phyloP scores from a whole-genome alignment of 2,888 invertebrate species.

The Eupeodes latifasciatus region DNA sequence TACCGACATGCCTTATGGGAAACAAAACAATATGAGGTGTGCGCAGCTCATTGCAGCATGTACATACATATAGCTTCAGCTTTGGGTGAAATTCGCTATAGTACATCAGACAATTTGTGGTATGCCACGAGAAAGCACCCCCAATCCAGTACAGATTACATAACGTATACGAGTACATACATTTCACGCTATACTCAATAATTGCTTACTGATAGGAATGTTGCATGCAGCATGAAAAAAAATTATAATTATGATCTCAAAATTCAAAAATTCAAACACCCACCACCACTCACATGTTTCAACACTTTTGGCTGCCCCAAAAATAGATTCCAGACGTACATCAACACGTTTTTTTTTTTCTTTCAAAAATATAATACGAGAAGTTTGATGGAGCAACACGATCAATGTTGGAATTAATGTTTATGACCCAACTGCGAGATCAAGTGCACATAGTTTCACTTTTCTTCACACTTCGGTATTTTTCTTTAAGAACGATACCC shows the following conservation, averaged over 20 bases:
- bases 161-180: conserved; percentile 7
- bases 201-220: neutral
- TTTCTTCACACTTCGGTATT: conserved; percentile 58
- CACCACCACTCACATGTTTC: conserved; percentile 32
- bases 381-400: conserved; percentile 50
- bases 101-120: conserved; percentile 38
- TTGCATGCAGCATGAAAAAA: conserved; percentile 15
- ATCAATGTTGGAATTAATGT: conserved; percentile 58
- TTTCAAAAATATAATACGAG: neutral
- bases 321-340: conserved; percentile 56
- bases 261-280: conserved; percentile 17
- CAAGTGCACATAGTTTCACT: conserved; percentile 70
- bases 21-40: conserved; percentile 39
- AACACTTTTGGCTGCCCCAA: conserved; percentile 27
- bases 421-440: conserved; percentile 62
- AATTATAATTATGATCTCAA: conserved; percentile 22
- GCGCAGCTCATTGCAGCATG: conserved; percentile 33
- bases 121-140: conserved; percentile 58
- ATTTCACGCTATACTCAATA: conserved; percentile 29
- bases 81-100: conserved; percentile 50
- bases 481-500: conserved; percentile 52
- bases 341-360: neutral
- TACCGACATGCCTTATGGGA: conserved; percentile 62
- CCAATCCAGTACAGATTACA: conserved; percentile 38
- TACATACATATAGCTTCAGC: conserved; percentile 1